These are phyloP conservation scores for Brachypalpus laphriformis DNA, from an alignment of 2,888 invertebrate genomes.

Conservation along the genomic window DNA sequence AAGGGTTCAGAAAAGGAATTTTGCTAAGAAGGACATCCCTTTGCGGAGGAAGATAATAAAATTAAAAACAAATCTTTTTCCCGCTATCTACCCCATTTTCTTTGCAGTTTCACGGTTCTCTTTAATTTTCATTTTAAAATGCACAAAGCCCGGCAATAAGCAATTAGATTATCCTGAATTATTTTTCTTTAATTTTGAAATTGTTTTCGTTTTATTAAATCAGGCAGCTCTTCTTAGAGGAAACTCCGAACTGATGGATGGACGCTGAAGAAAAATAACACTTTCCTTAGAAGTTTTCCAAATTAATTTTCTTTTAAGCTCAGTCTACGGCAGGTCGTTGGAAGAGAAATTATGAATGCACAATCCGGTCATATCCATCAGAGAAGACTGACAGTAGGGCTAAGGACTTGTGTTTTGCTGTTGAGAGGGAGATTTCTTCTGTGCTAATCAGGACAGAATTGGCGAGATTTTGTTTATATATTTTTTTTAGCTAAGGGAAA, in stretches of 20 bases:
- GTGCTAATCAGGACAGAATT: slow-evolving; percentile 50
- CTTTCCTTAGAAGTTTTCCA: slow-evolving; percentile 66
- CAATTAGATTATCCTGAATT: slow-evolving; percentile 73
- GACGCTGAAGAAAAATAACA: slow-evolving; percentile 62
- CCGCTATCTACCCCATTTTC: slow-evolving; percentile 4
- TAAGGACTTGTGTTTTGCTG: slow-evolving; percentile 6
- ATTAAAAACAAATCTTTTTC: slow-evolving; percentile 30
- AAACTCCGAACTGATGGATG: slow-evolving; percentile 24
- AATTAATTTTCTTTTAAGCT: slow-evolving; percentile 72
- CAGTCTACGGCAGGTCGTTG: slow-evolving; percentile 8
- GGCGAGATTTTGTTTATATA: slow-evolving; percentile 20
- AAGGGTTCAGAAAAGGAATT: slow-evolving; percentile 14
- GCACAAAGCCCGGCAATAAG: slow-evolving; percentile 68
- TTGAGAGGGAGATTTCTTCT: slow-evolving; percentile 16
- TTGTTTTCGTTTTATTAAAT: slow-evolving; percentile 74
- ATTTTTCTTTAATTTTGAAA: slow-evolving; percentile 74
- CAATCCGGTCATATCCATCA: slow-evolving; percentile 59
- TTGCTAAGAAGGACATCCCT: slow-evolving; percentile 1
- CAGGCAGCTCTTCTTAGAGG: slow-evolving; percentile 26
- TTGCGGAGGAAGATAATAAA: slow-evolving; percentile 16
- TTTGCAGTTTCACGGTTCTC: not conserved
- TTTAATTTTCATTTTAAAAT: slow-evolving; percentile 61
- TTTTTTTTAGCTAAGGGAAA: slow-evolving; percentile 37
- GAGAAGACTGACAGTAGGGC: slow-evolving; percentile 4
- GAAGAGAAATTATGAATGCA: slow-evolving; percentile 62